Evolutionary conservation across 35 echinoderm and acorn worm species (phyloP).

Genomic region (Apostichopus californicus): DNA sequence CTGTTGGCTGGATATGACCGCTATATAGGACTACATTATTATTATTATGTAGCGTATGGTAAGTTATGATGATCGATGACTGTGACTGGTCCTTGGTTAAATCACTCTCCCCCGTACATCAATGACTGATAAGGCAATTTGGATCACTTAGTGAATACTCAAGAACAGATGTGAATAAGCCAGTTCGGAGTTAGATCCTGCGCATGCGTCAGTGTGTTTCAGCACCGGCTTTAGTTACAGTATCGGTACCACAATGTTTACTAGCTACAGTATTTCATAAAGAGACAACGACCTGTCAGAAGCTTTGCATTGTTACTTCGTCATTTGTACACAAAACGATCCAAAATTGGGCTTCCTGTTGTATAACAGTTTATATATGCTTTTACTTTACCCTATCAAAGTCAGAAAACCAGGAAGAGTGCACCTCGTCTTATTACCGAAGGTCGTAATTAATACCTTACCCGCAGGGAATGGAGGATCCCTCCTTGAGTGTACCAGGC

Average conservation of each 20-base stretch:
- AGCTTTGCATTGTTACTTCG: too few species aligned
- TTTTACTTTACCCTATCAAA: background rate
- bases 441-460: too few species aligned
- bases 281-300: too few species aligned
- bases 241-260: too few species aligned
- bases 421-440: background rate
- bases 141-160: constrained; percentile 15
- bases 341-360: constrained; percentile 1
- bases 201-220: background rate
- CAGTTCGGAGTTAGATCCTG: constrained; percentile 2
- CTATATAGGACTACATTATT: constrained; percentile 11
- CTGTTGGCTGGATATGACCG: constrained; percentile 6
- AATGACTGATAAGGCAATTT: constrained; percentile 23
- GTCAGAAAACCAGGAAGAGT: background rate
- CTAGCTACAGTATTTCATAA: too few species aligned
- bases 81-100: background rate
- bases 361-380: background rate
- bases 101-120: background rate
- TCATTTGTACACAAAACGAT: too few species aligned
- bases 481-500: too few species aligned
- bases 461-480: too few species aligned
- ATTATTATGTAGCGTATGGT: background rate
- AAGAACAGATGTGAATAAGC: constrained; percentile 10
- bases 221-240: too few species aligned
- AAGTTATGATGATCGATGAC: background rate